Evolutionary conservation across 1,140 invertebrate genomes (phyloP).

Genomic region (Drosophila tristis): DNA sequence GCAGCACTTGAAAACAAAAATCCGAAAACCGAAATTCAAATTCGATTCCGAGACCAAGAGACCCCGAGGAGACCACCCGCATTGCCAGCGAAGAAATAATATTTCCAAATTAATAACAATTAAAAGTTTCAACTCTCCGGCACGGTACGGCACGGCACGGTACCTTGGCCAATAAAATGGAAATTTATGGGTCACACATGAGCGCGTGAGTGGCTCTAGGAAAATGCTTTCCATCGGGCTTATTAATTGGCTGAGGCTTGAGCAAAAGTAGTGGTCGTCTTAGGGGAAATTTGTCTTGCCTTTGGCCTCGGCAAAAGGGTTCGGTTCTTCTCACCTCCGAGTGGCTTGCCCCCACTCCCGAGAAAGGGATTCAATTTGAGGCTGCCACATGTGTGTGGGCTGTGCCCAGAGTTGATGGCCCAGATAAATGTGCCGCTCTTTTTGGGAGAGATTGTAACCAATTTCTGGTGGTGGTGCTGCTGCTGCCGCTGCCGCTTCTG

Average conservation of each 20-base stretch:
- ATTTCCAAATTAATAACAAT: conserved; percentile 78
- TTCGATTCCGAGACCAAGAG: neutral
- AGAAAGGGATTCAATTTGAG: conserved; percentile 42
- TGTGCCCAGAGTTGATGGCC: conserved; percentile 22
- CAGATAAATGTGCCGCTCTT: conserved; percentile 63
- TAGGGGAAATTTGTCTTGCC: conserved; percentile 71
- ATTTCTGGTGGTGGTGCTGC: conserved; percentile 20
- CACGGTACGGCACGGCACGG: too few species aligned
- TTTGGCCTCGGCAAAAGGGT: conserved; percentile 1
- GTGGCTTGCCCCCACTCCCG: neutral
- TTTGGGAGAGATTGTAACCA: conserved; percentile 57
- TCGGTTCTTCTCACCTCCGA: conserved; percentile 24
- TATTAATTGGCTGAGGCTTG: conserved; percentile 67
- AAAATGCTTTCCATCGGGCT: conserved; percentile 35
- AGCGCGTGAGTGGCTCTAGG: conserved; percentile 43
- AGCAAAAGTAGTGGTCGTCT: conserved; percentile 45
- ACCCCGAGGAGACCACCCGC: conserved; percentile 47
- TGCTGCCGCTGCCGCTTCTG: too few species aligned
- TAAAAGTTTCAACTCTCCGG: conserved; percentile 55
- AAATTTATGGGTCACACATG: conserved; percentile 81
- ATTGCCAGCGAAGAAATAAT: conserved; percentile 24
- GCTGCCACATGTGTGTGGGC: conserved; percentile 51
- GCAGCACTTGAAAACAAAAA: conserved; percentile 74
- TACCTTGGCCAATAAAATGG: conserved; percentile 79
- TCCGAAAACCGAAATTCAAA: conserved; percentile 47